Evolutionary conservation across 2,888 invertebrate genomes (phyloP).

Genomic region (Girardia tigrina): DNA sequence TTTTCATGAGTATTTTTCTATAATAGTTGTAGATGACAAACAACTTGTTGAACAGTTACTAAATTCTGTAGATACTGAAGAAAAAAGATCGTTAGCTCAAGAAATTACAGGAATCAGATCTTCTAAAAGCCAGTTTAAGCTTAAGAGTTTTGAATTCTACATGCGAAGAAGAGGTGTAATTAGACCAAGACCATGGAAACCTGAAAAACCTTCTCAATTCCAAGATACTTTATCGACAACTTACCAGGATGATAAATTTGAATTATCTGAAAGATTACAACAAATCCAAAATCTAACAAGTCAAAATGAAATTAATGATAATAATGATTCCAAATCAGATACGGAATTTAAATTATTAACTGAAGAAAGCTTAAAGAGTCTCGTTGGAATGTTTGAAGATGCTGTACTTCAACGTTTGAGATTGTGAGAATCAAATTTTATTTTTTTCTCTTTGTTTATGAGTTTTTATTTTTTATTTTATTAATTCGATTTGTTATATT

Average conservation of each 20-base stretch:
- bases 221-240: not conserved
- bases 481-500: not conserved
- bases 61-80: slow-evolving; percentile 1
- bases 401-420: not conserved
- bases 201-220: not conserved
- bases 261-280: not conserved
- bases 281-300: not conserved
- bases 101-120: slow-evolving; percentile 15
- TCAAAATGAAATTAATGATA: not conserved
- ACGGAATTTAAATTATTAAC: not conserved
- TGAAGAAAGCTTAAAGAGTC: not conserved
- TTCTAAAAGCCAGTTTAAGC: not conserved
- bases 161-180: slow-evolving; percentile 6
- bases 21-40: not conserved
- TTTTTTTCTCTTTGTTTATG: not conserved
- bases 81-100: slow-evolving; percentile 19
- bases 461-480: not conserved
- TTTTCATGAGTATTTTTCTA: not conserved
- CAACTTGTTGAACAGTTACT: not conserved
- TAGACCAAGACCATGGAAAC: slow-evolving; percentile 8
- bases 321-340: not conserved
- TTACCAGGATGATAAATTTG: not conserved
- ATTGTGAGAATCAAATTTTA: not conserved
- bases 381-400: not conserved
- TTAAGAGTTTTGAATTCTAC: slow-evolving; percentile 19